Conservation (phyloP, 2,888 invertebrate species). For the Lepidochrysops patricia region DNA sequence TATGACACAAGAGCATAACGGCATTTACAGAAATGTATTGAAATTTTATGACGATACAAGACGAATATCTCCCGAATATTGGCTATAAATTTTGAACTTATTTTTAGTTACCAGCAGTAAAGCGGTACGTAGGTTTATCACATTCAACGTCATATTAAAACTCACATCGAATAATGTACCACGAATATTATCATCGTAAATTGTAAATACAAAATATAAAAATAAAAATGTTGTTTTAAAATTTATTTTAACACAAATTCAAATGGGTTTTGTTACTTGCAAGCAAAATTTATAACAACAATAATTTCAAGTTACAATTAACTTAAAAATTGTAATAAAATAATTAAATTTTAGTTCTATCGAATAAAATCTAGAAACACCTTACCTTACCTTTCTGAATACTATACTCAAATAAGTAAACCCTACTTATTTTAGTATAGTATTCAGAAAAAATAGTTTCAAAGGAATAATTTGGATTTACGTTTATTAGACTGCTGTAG, state of each 20-base stretch:
- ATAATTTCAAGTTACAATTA: no score
- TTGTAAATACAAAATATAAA: no score
- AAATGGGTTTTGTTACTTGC: no score
- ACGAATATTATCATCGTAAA: neutral
- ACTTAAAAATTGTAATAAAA: no score
- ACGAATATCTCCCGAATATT: neutral
- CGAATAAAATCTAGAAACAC: no score
- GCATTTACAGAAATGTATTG: neutral
- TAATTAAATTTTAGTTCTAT: no score
- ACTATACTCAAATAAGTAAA: no score
- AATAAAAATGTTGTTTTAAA: no score
- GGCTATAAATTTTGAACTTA: constrained; percentile 12
- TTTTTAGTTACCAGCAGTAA: neutral
- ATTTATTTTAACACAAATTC: no score
- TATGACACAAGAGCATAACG: neutral
- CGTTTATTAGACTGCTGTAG: neutral
- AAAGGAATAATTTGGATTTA: neutral
- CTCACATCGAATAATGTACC: neutral
- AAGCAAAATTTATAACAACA: no score
- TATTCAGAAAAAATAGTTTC: neutral
- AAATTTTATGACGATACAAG: constrained; percentile 1
- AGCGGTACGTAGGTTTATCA: neutral
- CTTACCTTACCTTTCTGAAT: no score
- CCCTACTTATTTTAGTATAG: neutral
- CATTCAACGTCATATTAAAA: constrained; percentile 2